These are phyloP conservation scores for Ellobius talpinus DNA, from an alignment of 2,113 vertebrate genomes.

Conservation along the genomic window DNA sequence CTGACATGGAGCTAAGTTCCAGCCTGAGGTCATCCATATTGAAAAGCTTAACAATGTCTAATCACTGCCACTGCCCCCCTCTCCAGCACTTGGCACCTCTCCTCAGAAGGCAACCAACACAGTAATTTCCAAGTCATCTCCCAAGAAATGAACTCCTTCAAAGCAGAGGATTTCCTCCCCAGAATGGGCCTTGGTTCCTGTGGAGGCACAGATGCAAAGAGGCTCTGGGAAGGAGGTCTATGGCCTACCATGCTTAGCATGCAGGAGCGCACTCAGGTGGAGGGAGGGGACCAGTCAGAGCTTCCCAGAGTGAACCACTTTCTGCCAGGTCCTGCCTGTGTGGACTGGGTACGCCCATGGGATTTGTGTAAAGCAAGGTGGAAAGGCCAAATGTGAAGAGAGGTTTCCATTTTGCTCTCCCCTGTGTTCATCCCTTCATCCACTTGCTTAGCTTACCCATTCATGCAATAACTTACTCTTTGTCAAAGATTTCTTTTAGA, in stretches of 20 bases:
- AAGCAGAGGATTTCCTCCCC: neutral
- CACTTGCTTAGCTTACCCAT: constrained; percentile 13
- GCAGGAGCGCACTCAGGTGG: neutral
- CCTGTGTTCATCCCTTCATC: neutral
- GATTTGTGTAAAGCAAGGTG: neutral
- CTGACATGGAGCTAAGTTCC: neutral
- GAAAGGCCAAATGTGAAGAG: neutral
- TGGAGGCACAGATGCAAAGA: neutral
- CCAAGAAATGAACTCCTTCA: neutral
- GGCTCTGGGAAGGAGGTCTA: neutral
- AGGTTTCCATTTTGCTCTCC: neutral
- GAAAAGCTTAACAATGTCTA: neutral
- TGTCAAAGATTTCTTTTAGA: neutral
- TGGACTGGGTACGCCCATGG: neutral
- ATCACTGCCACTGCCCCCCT: neutral
- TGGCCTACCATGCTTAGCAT: neutral
- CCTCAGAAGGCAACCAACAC: neutral
- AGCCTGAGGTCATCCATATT: neutral
- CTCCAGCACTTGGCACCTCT: neutral
- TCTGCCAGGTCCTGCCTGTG: neutral
- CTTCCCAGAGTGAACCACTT: neutral
- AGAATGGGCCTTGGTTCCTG: neutral
- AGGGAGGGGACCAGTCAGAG: neutral
- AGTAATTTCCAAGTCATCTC: neutral
- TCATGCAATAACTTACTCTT: constrained; percentile 25